Base-by-base conservation (phyloP, 2,888 invertebrate species). In the Lottia gigantea region DNA sequence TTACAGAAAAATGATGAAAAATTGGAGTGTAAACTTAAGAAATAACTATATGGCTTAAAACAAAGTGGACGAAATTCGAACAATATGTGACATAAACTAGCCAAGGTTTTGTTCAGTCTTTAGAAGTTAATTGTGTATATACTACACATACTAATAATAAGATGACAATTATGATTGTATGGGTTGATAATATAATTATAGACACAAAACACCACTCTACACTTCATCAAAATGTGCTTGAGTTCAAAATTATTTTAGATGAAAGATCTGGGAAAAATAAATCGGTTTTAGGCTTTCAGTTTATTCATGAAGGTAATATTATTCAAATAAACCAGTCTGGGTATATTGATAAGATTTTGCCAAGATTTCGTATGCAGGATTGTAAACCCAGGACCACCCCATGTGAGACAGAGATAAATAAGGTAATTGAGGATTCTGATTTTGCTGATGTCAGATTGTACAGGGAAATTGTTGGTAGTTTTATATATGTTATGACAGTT, bases 281-380 rank as follows among this genome's bases (percentile, higher is more conserved):
- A 55, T 71, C 46, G 6, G 72, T 76, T 62, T 65, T 76, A 40
- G 72, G 72, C 16, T 73, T 74, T 67, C 63, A 70, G 12, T 75
- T 76, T 68, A 46, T 66, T 19, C 64, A 45, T 26, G 45, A 25
- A 16, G 49, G 64, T 15, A 67, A 61, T 11, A 14, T 15, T 46
- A 25, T 71, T 14, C 31, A 46, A n/a, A 69, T 68, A 62, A 67
- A 16, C n/a, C 68, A 71, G 45, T 62, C 19, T 4, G 16, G 46
- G 23, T 71, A 69, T 46, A 62, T 74, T 16, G 15, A 55, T 16
- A 71, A 71, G 45, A 25, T 74, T 46, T 62, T 73, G 19, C 23
- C 55, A 23, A 64, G 16, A 26, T 66, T 66, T 68, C 66, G 25
- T 26, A 71, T 67, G 67, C 61, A 25, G 25, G 66, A 74, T 66